Evolutionary conservation across 1,140 invertebrate species (phyloP).

Genomic region (Pogonomyrmex barbatus): DNA sequence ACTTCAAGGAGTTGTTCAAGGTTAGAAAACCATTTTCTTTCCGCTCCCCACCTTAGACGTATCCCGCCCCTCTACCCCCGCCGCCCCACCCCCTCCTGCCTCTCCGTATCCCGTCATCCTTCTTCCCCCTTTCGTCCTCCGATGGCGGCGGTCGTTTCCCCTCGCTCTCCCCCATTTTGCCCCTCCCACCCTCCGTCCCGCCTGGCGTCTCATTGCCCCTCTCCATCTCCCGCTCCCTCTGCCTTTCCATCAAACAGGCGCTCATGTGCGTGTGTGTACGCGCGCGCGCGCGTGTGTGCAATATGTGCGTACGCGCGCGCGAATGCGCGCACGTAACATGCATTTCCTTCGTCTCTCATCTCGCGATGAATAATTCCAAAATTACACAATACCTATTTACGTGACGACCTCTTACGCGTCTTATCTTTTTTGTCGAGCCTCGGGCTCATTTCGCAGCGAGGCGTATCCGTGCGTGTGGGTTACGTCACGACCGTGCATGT

Average conservation of each 20-base stretch:
- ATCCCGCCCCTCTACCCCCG: conserved; percentile 8
- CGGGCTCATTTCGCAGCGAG: conserved; percentile 16
- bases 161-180: conserved; percentile 26
- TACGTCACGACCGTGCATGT: conserved; percentile 47
- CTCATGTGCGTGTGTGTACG: not conserved
- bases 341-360: conserved; percentile 64
- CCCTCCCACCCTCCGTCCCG: not conserved
- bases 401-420: conserved; percentile 26
- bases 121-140: not conserved
- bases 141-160: not conserved
- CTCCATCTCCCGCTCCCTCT: not conserved
- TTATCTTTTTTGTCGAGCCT: conserved; percentile 30
- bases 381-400: conserved; percentile 70
- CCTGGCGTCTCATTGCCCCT: conserved; percentile 21
- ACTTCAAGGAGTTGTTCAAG: conserved; percentile 94
- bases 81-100: not conserved
- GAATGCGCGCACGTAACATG: conserved; percentile 58
- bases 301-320: not conserved
- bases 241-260: too few relatives aligned
- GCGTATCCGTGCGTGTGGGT: not conserved
- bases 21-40: conserved; percentile 86
- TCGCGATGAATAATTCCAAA: conserved; percentile 73
- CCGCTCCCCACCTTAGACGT: conserved; percentile 65
- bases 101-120: not conserved
- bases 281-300: not conserved